Base-by-base conservation (phyloP, 1,140 invertebrate genomes). In the Drosophila tristis region DNA sequence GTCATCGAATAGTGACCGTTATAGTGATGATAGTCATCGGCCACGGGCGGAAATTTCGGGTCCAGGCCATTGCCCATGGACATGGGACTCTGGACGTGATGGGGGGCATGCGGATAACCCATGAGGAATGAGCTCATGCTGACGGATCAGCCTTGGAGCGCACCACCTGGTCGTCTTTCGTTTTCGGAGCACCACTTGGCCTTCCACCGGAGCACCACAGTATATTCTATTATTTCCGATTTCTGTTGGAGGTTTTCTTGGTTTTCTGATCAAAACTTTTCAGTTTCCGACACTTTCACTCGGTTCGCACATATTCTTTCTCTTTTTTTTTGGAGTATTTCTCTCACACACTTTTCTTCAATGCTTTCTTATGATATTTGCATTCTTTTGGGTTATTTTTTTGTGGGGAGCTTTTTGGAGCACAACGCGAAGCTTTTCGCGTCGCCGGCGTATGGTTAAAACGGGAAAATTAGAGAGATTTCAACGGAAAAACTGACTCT, bases 41-140 rank as follows among this genome's bases (percentile, higher is more conserved):
- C 91, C 47, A 86, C 87, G 48, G 91, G 91, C 57, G 91, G 91
- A 66, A 91, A 92, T 74, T 92, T 92, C 4, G 91, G 91, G 53
- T 92, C 91, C 63, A 91, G 72, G 9, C 86, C 72, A 49, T 87
- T 90, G 56, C 87, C 85, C 90, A 91, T 91, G 66, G 82, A 82
- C 90, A 92, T 92, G 71, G 90, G 90, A 44, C 76, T 91, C 67
- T 92, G 91, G 61, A 92, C 90, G 51, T 94, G 93, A 64, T 94
- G 93, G 42, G 91, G 91, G 39, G 91, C 91, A 74, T 93, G 93
- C 64, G 93, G 90, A 63, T 92, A 92, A 63, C 91, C 91, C 91
- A 92, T 92, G 80, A 92, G 80, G 64, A 92, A 92, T 78, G 91
- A 92, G 87, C 91, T 92, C 91, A 92, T 92, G 48, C 54, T 65